These are phyloP conservation scores for Pristionchus maxplancki DNA, from an alignment of 2,888 invertebrate species.

Conservation along the genomic window DNA sequence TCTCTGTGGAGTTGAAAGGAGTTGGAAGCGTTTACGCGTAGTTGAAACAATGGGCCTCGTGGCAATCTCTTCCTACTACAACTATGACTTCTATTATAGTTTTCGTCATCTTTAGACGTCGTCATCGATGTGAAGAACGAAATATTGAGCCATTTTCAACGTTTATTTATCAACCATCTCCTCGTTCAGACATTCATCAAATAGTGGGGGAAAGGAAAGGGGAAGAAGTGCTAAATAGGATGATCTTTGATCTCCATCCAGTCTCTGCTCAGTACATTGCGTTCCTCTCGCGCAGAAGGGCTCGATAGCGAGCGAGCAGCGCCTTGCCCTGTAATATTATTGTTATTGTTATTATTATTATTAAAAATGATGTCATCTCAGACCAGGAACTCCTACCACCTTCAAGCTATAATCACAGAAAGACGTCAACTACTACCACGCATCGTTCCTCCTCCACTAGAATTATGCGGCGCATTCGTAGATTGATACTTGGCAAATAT, in stretches of 20 bases:
- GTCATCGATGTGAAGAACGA: background rate
- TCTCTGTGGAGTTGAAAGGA: background rate
- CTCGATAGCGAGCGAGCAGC: slow-evolving; percentile 5
- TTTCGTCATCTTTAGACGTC: background rate
- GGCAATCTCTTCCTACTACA: background rate
- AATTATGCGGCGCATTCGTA: background rate
- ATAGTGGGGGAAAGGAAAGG: background rate
- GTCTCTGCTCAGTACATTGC: background rate
- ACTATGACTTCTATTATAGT: background rate
- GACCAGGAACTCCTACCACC: background rate
- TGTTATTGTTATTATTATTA: background rate
- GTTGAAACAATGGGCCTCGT: background rate
- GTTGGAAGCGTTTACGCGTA: background rate
- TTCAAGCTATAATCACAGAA: background rate
- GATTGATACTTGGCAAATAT: background rate
- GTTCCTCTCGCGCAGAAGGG: background rate
- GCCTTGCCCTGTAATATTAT: background rate
- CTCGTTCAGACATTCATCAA: slow-evolving; percentile 21
- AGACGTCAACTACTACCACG: background rate
- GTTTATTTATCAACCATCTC: slow-evolving; percentile 27
- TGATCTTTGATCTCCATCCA: slow-evolving; percentile 34
- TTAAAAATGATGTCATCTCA: background rate
- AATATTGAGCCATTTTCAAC: background rate
- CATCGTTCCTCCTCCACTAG: background rate
- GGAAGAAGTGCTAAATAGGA: background rate